phyloP scores from a whole-genome alignment of 1,140 invertebrate genomes.

The Theocolax elegans region DNA sequence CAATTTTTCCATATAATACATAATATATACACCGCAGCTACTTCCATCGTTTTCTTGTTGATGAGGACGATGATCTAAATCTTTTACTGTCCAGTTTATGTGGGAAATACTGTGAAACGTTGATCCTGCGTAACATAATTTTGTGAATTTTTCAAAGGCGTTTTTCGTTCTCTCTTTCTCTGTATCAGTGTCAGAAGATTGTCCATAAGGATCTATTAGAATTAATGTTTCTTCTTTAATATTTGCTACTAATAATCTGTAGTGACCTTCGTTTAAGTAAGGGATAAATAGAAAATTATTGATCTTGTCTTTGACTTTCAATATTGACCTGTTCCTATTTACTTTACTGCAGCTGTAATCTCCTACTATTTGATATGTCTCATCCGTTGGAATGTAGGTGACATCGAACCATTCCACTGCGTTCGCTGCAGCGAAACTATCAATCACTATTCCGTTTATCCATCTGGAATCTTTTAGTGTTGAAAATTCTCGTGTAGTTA shows the following conservation, averaged over 20 bases:
- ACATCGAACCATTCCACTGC: slow-evolving; percentile 30
- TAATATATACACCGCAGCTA: neutral
- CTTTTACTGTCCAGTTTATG: neutral
- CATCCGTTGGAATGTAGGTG: slow-evolving; percentile 30
- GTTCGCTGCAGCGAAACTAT: slow-evolving; percentile 19
- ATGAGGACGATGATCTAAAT: neutral
- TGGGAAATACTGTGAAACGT: neutral
- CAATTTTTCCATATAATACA: neutral
- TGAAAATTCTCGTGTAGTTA: neutral
- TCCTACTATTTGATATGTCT: slow-evolving; percentile 13
- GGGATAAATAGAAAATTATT: slow-evolving; percentile 32
- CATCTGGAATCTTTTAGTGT: slow-evolving; percentile 22
- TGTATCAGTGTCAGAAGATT: slow-evolving; percentile 9
- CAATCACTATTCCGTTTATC: slow-evolving; percentile 36
- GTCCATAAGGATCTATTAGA: slow-evolving; percentile 40
- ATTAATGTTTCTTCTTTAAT: slow-evolving; percentile 20
- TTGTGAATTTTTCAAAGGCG: slow-evolving; percentile 13
- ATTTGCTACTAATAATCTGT: slow-evolving; percentile 35
- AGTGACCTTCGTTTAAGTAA: slow-evolving; percentile 29
- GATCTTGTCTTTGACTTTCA: neutral
- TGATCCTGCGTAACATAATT: neutral
- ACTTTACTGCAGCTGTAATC: neutral
- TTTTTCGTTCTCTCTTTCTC: neutral
- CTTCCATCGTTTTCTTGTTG: neutral
- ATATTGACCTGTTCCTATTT: neutral